Base-by-base conservation (phyloP, 2,113 vertebrate genomes). In the Micromys minutus region DNA sequence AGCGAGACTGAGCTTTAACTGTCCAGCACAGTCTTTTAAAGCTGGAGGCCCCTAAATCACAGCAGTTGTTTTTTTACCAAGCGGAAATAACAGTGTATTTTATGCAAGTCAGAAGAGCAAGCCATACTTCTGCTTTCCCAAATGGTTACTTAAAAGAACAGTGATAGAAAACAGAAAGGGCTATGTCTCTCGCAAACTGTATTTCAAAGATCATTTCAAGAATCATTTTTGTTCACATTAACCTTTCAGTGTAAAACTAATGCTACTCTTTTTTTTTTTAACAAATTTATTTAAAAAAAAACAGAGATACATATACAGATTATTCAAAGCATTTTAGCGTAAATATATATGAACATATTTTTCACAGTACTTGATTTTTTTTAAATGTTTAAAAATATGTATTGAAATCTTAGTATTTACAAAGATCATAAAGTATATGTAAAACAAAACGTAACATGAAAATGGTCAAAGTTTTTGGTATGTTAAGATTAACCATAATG, bases 51-150 rank as follows among this genome's bases (percentile, higher is more conserved):
- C 81, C 72, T 84, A 87, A 95, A 94, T 69, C 69, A 50, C 77
- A 95, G 85, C 63, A 86, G 39, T 76, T 95, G 57, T 93, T 97
- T 85, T 69, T 52, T 87, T 96, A 87, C 71, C 90, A 94, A 91
- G 94, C 36, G 91, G 93, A 95, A 92, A 81, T 76, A 71, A 13
- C 34, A 31, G 55, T n/a, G 29, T n/a, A 61, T 42, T 91, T n/a
- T 16, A 57, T 71, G 61, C 29, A 84, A 69, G n/a, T 72, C 69
- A 76, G 63, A 87, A 93, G 52, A 77, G 31, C 42, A 26, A 47
- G 31, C 7, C 45, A 24, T 4, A 24, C 15, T n/a, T 47, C 81
- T 87, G 69, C 15, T 57, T 89, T 88, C 69, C 74, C 69, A 80
- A 79, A 92, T 65, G 75, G 31, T 90, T 63, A 21, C 50, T 67